Conservation (phyloP, 1,140 invertebrate genomes). For the Nephila pilipes region DNA sequence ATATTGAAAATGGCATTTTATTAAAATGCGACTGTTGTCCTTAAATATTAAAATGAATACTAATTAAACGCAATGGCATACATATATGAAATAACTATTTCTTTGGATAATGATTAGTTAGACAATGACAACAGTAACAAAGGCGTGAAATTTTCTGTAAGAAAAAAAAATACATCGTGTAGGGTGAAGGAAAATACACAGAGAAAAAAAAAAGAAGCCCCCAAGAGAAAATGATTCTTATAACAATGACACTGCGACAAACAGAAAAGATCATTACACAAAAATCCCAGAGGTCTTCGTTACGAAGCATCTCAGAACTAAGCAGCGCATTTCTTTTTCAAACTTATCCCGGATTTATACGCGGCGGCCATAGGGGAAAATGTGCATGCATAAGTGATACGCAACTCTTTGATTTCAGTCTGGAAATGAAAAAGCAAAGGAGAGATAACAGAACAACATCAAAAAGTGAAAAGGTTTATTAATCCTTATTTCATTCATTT, state of each 20-base stretch:
- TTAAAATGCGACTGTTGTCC: too few species aligned
- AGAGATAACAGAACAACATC: not conserved
- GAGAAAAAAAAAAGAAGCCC: conserved; percentile 3
- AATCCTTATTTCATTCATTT: conserved; percentile 42
- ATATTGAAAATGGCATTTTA: too few species aligned
- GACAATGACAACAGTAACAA: too few species aligned
- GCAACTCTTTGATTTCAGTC: conserved; percentile 36
- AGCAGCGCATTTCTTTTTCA: not conserved
- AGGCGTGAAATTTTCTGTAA: too few species aligned
- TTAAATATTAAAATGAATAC: too few species aligned
- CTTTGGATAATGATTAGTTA: too few species aligned
- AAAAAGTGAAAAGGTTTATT: conserved; percentile 48
- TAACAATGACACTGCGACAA: conserved; percentile 25
- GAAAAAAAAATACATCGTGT: too few species aligned
- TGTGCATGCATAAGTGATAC: conserved; percentile 66
- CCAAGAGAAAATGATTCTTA: conserved; percentile 7
- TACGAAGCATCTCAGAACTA: conserved; percentile 8
- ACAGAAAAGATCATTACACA: conserved; percentile 36
- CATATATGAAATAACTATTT: too few species aligned
- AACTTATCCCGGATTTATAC: conserved; percentile 58
- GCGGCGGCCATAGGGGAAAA: not conserved
- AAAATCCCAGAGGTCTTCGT: conserved; percentile 68
- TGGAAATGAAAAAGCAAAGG: not conserved
- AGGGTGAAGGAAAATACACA: conserved; percentile 1
- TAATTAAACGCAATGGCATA: too few species aligned